Base-by-base conservation (phyloP, 1,140 invertebrate species). In the Magallana gigas region DNA sequence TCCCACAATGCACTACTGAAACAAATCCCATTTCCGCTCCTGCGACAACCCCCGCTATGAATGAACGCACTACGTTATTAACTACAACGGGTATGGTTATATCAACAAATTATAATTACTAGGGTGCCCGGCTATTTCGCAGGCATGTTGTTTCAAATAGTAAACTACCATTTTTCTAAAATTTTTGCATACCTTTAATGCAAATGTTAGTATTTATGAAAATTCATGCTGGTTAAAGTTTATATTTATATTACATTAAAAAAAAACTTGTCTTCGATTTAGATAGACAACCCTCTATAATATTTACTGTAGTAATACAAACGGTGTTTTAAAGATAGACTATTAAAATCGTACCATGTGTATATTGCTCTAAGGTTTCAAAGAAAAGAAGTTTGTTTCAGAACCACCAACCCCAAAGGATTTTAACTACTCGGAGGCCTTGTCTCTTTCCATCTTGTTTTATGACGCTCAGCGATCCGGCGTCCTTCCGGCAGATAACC, bases 401-500 rank as follows among this genome's bases (percentile, higher is more conserved):
- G 68, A 36, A 76, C 36, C 36, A 48, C 36, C 36, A 48, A 29
- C 18, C 6, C 5, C 1, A 12, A 29, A 5, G 23, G 23, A 90
- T 57, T 93, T 95, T 87, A 94, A 96, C 92, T 96, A 96, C 90
- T 94, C 93, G 4, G 91, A 95, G 89, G 96, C 95, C 0, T 83
- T 96, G 62, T 90, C 92, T 76, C 91, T 95, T 29, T 96, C 96
- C 7, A 92, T 96, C 48, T 91, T 96, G 85, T 96, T 96, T 92
- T 96, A 96, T 91, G 96, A 96, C 91, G 96, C 96, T 3, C 96
- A 96, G 91, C 93, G 96, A 84, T 96, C 96, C 8, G 96, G 96
- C 12, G 94, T 94, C 82, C 94, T 96, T 8, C 95, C 96, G 0
- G 87, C 93, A 3, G 93, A 95, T 88, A 96, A 96, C 91, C 93